A percentile compares a stretch with the other conserved stretches of the same genome.
Conservation (phyloP, 1,140 invertebrate species). For the Steinernema khuongi region DNA sequence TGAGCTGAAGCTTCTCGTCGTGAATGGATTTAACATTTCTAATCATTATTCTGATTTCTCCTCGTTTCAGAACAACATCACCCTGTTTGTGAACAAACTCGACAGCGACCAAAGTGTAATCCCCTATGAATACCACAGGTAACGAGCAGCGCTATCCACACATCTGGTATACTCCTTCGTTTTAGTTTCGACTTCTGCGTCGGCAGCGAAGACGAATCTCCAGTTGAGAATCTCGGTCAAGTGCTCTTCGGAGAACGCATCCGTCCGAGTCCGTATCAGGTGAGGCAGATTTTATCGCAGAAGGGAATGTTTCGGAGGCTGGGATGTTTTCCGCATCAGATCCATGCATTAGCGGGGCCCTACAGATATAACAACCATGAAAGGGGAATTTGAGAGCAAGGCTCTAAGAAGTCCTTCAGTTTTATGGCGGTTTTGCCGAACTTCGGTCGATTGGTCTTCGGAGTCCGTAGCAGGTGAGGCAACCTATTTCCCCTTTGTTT, state of each 20-base stretch:
- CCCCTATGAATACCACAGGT: conserved; percentile 93
- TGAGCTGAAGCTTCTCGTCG: not conserved
- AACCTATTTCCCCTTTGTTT: too few species aligned
- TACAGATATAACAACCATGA: too few species aligned
- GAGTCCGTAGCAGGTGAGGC: too few species aligned
- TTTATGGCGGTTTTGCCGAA: too few species aligned
- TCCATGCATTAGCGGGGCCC: too few species aligned
- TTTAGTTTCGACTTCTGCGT: conserved; percentile 83
- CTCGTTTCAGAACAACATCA: conserved; percentile 72
- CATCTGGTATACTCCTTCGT: not conserved
- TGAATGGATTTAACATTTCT: not conserved
- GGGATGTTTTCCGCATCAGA: too few species aligned
- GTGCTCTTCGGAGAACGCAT: conserved; percentile 97
- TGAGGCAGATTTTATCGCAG: too few species aligned
- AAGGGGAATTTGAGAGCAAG: too few species aligned
- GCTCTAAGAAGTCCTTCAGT: too few species aligned
- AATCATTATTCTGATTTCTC: conserved; percentile 18
- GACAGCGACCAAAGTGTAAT: conserved; percentile 93
- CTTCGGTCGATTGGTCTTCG: too few species aligned
- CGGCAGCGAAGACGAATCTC: conserved; percentile 69
- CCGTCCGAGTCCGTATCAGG: conserved; percentile 79
- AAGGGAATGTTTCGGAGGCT: too few species aligned
- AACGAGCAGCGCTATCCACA: conserved; percentile 52
- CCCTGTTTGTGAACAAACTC: conserved; percentile 85
- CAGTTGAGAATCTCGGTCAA: conserved; percentile 93